A percentile compares a stretch with the other conserved stretches of the same genome.
phyloP scores from a whole-genome alignment of 2,888 invertebrate genomes.

The Microctonus hyperodae region DNA sequence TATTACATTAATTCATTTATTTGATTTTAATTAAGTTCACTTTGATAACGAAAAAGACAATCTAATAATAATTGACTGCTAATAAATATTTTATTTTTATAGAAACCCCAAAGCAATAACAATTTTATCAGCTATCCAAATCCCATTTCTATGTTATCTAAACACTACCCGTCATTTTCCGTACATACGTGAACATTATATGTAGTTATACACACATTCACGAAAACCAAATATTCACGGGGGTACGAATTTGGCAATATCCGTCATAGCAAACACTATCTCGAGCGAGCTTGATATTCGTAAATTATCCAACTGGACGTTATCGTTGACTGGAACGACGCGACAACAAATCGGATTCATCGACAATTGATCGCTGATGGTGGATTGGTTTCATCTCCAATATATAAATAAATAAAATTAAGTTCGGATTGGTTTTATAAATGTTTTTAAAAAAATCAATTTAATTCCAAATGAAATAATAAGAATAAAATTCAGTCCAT shows the following conservation, averaged over 20 bases:
- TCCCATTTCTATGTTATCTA: constrained; percentile 24
- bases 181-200: not conserved
- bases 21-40: no score
- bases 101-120: constrained; percentile 2
- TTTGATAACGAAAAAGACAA: not conserved
- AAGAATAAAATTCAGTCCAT: not conserved
- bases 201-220: constrained; percentile 39
- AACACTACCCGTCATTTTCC: not conserved
- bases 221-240: constrained; percentile 47
- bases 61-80: not conserved
- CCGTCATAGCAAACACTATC: constrained; percentile 42
- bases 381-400: constrained; percentile 1
- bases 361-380: constrained; percentile 37
- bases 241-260: constrained; percentile 53
- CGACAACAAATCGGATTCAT: constrained; percentile 41
- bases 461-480: not conserved
- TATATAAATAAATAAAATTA: not conserved
- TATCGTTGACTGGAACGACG: constrained; percentile 36
- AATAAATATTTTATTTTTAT: not conserved
- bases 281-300: constrained; percentile 40
- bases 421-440: not conserved
- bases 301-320: constrained; percentile 41
- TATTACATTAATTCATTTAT: no score
- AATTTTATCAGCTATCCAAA: constrained; percentile 27
- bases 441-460: no score